phyloP scores from a whole-genome alignment of 1,140 invertebrate species.

The Ceratina calcarata region DNA sequence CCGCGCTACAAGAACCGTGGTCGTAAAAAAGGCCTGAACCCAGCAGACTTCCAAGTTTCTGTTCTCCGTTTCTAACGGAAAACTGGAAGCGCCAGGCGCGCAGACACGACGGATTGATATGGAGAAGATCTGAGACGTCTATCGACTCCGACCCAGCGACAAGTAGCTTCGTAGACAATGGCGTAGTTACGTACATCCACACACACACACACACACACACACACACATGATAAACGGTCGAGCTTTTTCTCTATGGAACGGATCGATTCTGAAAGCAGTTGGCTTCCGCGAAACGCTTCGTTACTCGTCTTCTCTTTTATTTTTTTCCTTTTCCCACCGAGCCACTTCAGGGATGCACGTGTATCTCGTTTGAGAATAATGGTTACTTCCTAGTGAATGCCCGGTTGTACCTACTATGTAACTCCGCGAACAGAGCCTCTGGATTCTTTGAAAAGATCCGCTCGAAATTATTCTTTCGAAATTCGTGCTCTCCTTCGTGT shows the following conservation, averaged over 20 bases:
- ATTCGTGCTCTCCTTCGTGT: neutral
- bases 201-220: too few species aligned
- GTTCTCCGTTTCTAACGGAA: constrained; percentile 47
- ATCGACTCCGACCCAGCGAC: constrained; percentile 51
- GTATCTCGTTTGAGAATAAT: neutral
- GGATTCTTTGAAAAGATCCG: neutral
- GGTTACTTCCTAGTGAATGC: neutral
- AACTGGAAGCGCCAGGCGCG: constrained; percentile 34
- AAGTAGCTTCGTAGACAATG: constrained; percentile 46
- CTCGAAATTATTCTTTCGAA: constrained; percentile 10
- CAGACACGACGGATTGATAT: constrained; percentile 50
- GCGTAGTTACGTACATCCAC: constrained; percentile 24
- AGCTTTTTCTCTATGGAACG: neutral
- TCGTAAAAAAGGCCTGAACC: constrained; percentile 49
- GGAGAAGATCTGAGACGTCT: constrained; percentile 50
- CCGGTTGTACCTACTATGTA: neutral
- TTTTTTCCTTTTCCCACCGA: neutral
- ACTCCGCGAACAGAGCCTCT: neutral
- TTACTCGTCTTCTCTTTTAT: neutral
- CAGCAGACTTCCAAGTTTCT: constrained; percentile 35
- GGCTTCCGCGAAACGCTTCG: neutral
- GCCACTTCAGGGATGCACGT: neutral
- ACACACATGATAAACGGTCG: neutral
- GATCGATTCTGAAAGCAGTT: neutral
- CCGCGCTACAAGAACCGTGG: constrained; percentile 35